phyloP scores from a whole-genome alignment of 1,140 invertebrate species.

The Gyrodactylus salaris region DNA sequence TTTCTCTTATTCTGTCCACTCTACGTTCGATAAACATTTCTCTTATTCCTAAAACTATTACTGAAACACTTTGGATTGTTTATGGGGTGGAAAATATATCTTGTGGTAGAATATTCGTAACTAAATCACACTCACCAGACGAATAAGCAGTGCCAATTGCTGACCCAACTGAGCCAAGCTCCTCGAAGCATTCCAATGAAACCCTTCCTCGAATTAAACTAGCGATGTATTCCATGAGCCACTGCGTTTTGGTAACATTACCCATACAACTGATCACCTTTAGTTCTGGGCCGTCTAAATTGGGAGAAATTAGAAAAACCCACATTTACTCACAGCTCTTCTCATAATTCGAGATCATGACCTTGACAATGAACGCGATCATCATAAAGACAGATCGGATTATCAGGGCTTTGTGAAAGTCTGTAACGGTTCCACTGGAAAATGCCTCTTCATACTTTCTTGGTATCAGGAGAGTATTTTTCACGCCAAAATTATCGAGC shows the following conservation, averaged over 20 bases:
- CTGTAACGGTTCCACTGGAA: neutral
- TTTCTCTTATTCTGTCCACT: neutral
- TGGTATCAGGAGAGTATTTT: neutral
- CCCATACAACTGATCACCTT: neutral
- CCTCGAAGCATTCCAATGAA: neutral
- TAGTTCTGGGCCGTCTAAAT: neutral
- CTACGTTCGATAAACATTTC: neutral
- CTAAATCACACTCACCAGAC: neutral
- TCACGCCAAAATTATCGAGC: neutral
- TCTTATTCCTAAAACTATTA: no score
- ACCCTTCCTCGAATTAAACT: neutral
- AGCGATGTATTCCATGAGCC: neutral
- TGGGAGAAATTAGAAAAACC: neutral
- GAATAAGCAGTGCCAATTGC: neutral
- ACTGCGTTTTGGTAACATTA: neutral
- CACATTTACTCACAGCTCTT: neutral
- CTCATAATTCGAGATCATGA: neutral
- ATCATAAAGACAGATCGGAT: neutral
- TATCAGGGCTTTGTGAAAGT: neutral
- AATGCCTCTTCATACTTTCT: neutral
- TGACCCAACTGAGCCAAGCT: neutral
- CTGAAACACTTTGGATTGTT: no score
- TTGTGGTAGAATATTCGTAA: neutral
- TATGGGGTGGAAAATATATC: neutral
- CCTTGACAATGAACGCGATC: neutral